Evolutionary conservation across 2,797 vertebrate genomes (phyloP).

Genomic region (Notolepis coatsorum): DNA sequence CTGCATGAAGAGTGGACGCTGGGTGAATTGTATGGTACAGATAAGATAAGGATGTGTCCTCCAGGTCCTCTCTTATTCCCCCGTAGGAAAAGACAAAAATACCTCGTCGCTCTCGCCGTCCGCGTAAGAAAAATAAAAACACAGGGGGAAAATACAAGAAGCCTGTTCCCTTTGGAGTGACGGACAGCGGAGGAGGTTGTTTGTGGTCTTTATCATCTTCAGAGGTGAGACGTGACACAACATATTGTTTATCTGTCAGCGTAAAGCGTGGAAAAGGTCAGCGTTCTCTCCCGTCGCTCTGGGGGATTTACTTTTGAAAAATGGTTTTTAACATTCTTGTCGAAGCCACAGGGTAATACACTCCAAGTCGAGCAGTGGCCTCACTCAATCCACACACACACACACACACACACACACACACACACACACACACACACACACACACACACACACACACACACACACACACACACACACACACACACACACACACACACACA

Average conservation of each 20-base stretch:
- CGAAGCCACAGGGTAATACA: too few species aligned
- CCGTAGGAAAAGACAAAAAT: constrained; percentile 3
- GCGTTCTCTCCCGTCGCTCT: background rate
- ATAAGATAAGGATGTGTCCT: constrained; percentile 56
- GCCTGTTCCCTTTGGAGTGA: background rate
- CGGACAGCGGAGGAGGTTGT: background rate
- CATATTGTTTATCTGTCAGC: background rate
- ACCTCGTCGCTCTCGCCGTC: constrained; percentile 4
- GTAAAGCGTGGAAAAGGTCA: background rate
- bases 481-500: too few species aligned
- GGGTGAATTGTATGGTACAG: constrained; percentile 41
- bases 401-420: too few species aligned
- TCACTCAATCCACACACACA: too few species aligned
- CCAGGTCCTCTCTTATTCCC: constrained; percentile 28
- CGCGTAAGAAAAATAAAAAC: background rate
- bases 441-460: too few species aligned
- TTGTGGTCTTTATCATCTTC: background rate
- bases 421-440: too few species aligned
- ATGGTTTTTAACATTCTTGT: background rate
- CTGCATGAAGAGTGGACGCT: constrained; percentile 25
- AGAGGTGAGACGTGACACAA: background rate
- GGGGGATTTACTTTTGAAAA: background rate
- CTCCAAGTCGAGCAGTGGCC: too few species aligned
- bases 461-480: too few species aligned
- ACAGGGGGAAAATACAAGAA: background rate